Base-by-base conservation (phyloP, 2,113 vertebrate genomes). In the Macroglossus sobrinus region DNA sequence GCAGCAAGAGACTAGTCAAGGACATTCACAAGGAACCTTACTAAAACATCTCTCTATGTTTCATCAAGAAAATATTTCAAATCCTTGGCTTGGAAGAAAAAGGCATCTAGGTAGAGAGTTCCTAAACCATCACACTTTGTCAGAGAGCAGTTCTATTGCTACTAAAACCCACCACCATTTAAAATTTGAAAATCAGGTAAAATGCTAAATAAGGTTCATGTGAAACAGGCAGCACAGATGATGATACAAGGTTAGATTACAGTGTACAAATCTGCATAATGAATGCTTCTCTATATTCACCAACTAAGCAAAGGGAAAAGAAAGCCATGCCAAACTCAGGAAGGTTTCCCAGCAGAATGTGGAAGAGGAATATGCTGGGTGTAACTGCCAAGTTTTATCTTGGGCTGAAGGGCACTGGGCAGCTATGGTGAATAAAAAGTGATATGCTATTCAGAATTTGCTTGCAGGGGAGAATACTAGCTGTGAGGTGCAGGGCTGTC, bases 61-160 rank as follows among this genome's bases (percentile, higher is more conserved):
- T 86, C 43, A 30, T 97, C 5, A 57, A 69, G 81, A 91, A 96
- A 89, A 79, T 71, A 86, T 35, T 80, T 24, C 69, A 82, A 91
- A 86, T 89, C 28, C 38, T 93, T 91, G 43, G 43, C 24, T 13
- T 53, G 50, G 5, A 53, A 55, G 69, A 74, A 63, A 91, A 89
- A 2, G 1, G 16, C 21, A 93, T 93, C 24, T 22, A 40, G 12
- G 53, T 94, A 12, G 28, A 84, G 26, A 95, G n/a, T 0, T 1
- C 26, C 35, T 76, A 66, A 26, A 15, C 8, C 21, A 89, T 91
- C 66, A 33, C 26, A 26, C 0, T 47, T 78, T 91, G 38, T 89
- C 33, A 80, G 21, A 89, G 38, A 59, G 11, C 40, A 87, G 57
- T 92, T n/a, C 24, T 18, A 75, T 24, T 64, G 33, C 18, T 55